Base-by-base conservation (phyloP, 1,140 invertebrate genomes). In the Chionoecetes opilio region DNA sequence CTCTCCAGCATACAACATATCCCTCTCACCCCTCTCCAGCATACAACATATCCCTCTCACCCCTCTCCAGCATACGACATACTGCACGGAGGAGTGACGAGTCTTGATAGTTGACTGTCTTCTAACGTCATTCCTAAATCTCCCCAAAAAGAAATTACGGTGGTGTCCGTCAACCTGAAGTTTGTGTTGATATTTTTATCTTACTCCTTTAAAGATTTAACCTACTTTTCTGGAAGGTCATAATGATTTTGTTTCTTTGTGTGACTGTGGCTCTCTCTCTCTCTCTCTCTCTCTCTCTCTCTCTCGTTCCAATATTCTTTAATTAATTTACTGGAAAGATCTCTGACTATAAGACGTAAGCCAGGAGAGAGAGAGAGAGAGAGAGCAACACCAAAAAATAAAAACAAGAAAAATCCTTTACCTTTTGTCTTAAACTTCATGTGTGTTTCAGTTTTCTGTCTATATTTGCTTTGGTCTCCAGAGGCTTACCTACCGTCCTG, bases 341-440 rank as follows among this genome's bases (percentile, higher is more conserved):
- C 3, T 41, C 38, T 41, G 3, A 3, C 38, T 41, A 6, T 41
- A 14, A 41, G 38, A 41, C 14, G 14, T 14, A 41, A 41, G 5
- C 26, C 35, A 2, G 37, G 32, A 21, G 38, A 91, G 89, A 91
- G 88, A 91, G n/a, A 91, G 89, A 53, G 41, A 91, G 46, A 91
- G 89, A 91, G 41, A 91, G 41, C 11, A n/a, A 63, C 26, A 75
- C 26, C 32, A 46, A 91, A 29, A 91, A 46, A 34, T 26, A 14
- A 14, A 26, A 35, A 17, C n/a, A 14, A 2, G 31, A 37, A 87
- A 87, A 32, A 87, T n/a, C 26, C 32, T 89, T 31, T 26, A 38
- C 2, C 29, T n/a, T 26, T 46, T 29, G 32, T 26, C 34, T 9
- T 37, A 14, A 41, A 38, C 87, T 38, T 38, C 29, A 6, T 37